These are phyloP conservation scores for Gobius niger DNA, from an alignment of 2,113 vertebrate species.

Conservation along the genomic window DNA sequence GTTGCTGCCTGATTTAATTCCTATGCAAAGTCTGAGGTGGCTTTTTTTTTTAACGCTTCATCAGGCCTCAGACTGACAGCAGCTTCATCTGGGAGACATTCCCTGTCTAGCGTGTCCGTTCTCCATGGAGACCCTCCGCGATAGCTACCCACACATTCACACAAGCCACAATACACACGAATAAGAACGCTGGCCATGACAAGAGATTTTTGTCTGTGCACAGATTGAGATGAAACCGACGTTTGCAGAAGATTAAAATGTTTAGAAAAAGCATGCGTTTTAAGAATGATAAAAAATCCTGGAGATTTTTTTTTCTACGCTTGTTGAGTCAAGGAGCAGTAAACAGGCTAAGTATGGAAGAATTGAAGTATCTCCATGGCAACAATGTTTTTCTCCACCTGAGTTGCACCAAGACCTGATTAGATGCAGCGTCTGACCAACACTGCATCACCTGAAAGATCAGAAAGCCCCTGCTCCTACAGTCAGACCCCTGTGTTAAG, in stretches of 20 bases:
- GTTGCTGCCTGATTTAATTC: conserved; percentile 40
- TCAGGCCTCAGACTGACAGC: conserved; percentile 44
- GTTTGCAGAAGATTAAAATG: not conserved
- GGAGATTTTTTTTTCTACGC: not conserved
- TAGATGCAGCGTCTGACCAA: conserved; percentile 8
- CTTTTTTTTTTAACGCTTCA: conserved; percentile 42
- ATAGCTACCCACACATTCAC: conserved; percentile 19
- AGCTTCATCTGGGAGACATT: conserved; percentile 53
- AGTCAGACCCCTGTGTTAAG: not conserved
- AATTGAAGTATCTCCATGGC: conserved; percentile 1
- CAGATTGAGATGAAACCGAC: conserved; percentile 1
- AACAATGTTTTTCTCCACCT: conserved; percentile 7
- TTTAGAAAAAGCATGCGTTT: not conserved
- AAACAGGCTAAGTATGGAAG: conserved; percentile 1
- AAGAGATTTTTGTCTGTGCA: conserved; percentile 12
- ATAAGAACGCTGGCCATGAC: conserved; percentile 21
- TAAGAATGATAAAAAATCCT: not conserved
- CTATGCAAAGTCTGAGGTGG: conserved; percentile 27
- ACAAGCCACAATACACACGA: conserved; percentile 8
- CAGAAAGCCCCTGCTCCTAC: not conserved
- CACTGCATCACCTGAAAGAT: not conserved
- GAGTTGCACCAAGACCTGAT: not conserved
- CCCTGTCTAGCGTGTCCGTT: conserved; percentile 46
- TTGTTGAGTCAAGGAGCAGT: not conserved
- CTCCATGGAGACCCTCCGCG: conserved; percentile 44